These are phyloP conservation scores for Dasyprocta punctata DNA, from an alignment of 2,113 vertebrate genomes.

Conservation along the genomic window DNA sequence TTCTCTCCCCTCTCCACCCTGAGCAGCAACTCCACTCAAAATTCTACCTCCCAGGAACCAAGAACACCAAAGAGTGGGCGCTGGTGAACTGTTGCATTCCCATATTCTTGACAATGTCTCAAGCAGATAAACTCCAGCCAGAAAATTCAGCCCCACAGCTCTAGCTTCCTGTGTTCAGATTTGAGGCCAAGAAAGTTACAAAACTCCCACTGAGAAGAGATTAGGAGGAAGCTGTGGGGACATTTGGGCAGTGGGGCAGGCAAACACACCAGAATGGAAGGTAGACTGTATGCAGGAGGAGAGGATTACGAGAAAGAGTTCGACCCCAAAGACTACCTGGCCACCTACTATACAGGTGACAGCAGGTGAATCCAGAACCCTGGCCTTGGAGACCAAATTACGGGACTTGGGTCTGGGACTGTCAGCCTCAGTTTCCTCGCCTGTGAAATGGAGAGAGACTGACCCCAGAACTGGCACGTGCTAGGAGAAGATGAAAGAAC, in stretches of 20 bases:
- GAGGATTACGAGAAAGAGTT: not conserved
- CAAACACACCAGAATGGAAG: accelerated
- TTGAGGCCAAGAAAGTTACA: not conserved
- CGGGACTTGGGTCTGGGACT: not conserved
- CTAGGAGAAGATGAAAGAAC: not conserved
- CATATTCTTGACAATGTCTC: not conserved
- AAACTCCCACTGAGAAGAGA: not conserved
- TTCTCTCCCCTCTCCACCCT: not conserved
- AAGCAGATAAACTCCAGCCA: not conserved
- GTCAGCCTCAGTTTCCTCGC: not conserved
- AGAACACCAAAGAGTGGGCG: accelerated
- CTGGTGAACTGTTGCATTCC: no score
- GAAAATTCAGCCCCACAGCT: not conserved
- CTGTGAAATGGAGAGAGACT: not conserved
- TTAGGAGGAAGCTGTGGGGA: not conserved
- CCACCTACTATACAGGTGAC: not conserved
- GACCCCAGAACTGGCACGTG: no score
- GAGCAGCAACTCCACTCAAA: not conserved
- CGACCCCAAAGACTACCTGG: not conserved
- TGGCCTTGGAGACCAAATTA: not conserved
- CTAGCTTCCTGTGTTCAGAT: not conserved
- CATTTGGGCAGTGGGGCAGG: no score
- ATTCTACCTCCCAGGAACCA: not conserved
- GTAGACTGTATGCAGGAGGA: not conserved
- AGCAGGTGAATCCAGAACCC: not conserved